Base-by-base conservation (phyloP, 2,888 invertebrate genomes). In the Cosmopolites sordidus region DNA sequence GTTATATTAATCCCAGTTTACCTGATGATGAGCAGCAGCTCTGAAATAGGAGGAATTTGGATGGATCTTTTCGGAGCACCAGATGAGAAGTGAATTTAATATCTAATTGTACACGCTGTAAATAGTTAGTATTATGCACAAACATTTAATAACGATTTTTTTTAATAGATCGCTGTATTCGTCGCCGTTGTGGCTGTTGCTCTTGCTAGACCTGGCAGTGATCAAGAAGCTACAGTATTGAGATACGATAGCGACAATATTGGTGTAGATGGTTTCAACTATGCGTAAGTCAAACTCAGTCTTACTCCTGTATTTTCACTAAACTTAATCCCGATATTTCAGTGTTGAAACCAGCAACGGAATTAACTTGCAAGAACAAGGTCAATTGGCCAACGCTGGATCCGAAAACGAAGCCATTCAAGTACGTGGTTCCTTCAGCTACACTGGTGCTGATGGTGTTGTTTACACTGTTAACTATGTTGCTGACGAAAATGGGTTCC, bases 291-390 rank as follows among this genome's bases (percentile, higher is more conserved):
- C n/a, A 40, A 5, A 5, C 8, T 22, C 3, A 33, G 11, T 17
- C 12, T 4, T 2, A 33, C 22, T 3, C 3, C 8, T 22, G n/a
- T 22, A 8, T 8, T 22, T 22, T 22, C 22, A 8, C 18, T 12
- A 30, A 18, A 6, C 5, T 18, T 22, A n/a, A 22, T 22, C 4
- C 8, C 22, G 22, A 5, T 17, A 2, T 38, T 44, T 15, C 16
- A 79, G 83, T 40, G 83, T 77, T 59, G 82, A 83, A 62, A 80
- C 83, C 2, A 84, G 83, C 63, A 83, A 84, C 62, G 84, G 84
- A 18, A 78, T 79, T 3, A 78, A 80, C 9, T 77, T 83, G 11
- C 74, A 79, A 56, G 85, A 85, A 67, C 77, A 81, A 64, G 84
- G 79, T 1, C 73, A 75, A 43, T 70, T 85, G 45, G 73, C 75